Evolutionary conservation across 2,888 invertebrate genomes (phyloP), one percentile per base, ranked within the genome.

Genomic region (Phyllotreta striolata): DNA sequence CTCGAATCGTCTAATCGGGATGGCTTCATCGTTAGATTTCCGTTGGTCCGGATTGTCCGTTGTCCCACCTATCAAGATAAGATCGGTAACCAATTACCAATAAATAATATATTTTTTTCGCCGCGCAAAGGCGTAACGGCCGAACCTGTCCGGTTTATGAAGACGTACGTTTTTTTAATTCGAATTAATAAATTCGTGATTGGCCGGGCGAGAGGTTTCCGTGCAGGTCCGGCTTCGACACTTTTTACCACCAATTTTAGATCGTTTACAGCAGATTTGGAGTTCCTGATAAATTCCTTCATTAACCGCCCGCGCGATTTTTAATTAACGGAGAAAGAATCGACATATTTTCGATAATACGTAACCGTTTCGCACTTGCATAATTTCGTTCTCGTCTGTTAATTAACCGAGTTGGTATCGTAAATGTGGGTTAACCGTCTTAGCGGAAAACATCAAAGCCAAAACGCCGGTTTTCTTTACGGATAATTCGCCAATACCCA

Each of bases 61-160:
- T 57, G 57, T 52, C 52, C 59, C 51, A 59, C 52, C 52, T 44
- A 59, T 59, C 14, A 12, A 52, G 59, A 59, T 59, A 59, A 41
- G 38, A 52, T 59, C 59, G 10, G 35, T 34, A 35, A 52, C 52
- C 41, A 37, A 59, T 43, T 34, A 59, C 41, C 41, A 35, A 59
- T 59, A 51, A 59, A 59, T 51, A 59, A 59, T 51, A 59, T 12
- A 10, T 39, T 59, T 59, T 49, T 24, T 24, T 24, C 24, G 24
- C 24, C 24, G 24, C 24, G 4, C 24, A 24, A 24, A 52, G 52
- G 52, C 52, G 52, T 52, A 52, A 38, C 52, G 10, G 12, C 12
- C 13, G 39, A 52, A 52, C 38, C 52, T 34, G 38, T 38, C 38
- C 52, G 52, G 39, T 37, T 52, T 52, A 52, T 52, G 7, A 52